Evolutionary conservation across 2,113 vertebrate species (phyloP).

Genomic region (Pogona vitticeps): DNA sequence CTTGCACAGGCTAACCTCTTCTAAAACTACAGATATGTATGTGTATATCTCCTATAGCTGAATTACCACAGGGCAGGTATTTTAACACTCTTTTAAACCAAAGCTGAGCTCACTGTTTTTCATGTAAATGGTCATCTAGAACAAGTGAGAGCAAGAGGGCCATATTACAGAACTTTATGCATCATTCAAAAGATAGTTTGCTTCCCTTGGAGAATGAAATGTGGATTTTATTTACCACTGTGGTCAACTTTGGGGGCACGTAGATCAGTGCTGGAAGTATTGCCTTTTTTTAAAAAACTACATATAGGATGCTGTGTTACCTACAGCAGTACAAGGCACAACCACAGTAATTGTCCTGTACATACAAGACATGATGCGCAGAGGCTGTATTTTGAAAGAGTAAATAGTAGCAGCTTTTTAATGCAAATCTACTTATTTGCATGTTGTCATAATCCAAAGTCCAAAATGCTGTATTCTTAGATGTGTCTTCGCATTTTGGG

Average conservation of each 20-base stretch:
- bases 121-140: no score
- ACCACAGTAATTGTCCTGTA: background rate
- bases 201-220: background rate
- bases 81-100: no score
- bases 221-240: background rate
- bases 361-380: background rate
- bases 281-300: background rate
- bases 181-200: background rate
- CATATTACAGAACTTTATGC: background rate
- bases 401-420: slow-evolving; percentile 35
- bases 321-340: background rate
- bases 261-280: background rate
- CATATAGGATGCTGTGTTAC: background rate
- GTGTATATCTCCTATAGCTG: no score
- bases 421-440: slow-evolving; percentile 40
- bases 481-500: slow-evolving; percentile 45
- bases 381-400: slow-evolving; percentile 5
- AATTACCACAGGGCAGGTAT: no score
- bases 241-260: background rate
- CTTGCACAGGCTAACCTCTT: no score
- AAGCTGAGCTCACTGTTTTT: no score
- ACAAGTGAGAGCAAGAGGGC: background rate
- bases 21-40: no score
- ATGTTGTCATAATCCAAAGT: slow-evolving; percentile 40
- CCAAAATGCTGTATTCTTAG: slow-evolving; percentile 43